Conservation (phyloP, 1,140 invertebrate species). For the Hyles vespertilio region DNA sequence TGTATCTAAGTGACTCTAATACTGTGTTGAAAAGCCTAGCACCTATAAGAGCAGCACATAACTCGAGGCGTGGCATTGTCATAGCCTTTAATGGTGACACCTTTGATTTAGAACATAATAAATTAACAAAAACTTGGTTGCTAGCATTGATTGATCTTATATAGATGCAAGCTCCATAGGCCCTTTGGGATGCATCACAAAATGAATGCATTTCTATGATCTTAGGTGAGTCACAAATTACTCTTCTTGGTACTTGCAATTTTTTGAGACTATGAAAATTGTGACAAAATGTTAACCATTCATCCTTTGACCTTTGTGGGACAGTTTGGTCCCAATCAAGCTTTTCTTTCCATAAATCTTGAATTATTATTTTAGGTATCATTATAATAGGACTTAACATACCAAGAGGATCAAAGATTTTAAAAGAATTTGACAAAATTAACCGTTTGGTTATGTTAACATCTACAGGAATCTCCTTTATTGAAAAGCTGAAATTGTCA, state of each 20-base stretch:
- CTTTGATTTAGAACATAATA: slow-evolving; percentile 37
- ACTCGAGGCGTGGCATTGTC: slow-evolving; percentile 38
- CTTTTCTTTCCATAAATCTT: slow-evolving; percentile 41
- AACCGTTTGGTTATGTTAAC: slow-evolving; percentile 39
- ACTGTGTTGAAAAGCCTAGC: slow-evolving; percentile 1
- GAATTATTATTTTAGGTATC: slow-evolving; percentile 36
- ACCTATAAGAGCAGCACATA: slow-evolving; percentile 28
- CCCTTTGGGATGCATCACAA: slow-evolving; percentile 14
- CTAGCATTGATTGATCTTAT: slow-evolving; percentile 7
- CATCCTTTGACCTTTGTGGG: slow-evolving; percentile 9
- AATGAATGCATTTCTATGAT: slow-evolving; percentile 18
- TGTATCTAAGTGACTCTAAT: slow-evolving; percentile 2
- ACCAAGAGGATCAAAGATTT: slow-evolving; percentile 50
- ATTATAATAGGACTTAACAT: slow-evolving; percentile 34
- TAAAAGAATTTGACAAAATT: slow-evolving; percentile 37
- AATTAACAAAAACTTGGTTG: slow-evolving; percentile 1
- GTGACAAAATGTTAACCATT: slow-evolving; percentile 20
- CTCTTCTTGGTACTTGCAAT: slow-evolving; percentile 13
- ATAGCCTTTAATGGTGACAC: slow-evolving; percentile 41
- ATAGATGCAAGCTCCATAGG: slow-evolving; percentile 21
- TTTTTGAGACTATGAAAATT: slow-evolving; percentile 3
- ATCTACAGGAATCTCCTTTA: slow-evolving; percentile 13
- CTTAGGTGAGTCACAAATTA: neutral
- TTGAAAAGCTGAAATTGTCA: slow-evolving; percentile 25
- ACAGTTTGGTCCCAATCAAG: slow-evolving; percentile 31